These are phyloP conservation scores for Chlamydotis undulata DNA, from an alignment of 2,113 vertebrate genomes.

Conservation along the genomic window DNA sequence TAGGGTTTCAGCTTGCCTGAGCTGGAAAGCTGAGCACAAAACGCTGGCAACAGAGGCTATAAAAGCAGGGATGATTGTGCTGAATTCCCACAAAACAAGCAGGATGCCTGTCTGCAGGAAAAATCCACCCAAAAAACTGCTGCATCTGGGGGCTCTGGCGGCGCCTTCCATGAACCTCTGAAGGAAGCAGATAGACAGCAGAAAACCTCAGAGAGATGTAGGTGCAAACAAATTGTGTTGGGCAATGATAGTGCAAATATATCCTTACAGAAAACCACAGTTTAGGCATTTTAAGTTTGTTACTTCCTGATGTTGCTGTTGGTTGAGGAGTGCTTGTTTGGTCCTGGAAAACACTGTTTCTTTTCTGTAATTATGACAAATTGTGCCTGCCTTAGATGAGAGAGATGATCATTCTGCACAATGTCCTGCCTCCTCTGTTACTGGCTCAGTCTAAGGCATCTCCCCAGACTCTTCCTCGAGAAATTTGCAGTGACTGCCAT, in stretches of 20 bases:
- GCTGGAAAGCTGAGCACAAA: neutral
- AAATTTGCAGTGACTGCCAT: neutral
- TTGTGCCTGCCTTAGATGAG: neutral
- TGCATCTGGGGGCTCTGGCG: fast-evolving
- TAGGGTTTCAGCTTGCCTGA: neutral
- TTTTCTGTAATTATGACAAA: neutral
- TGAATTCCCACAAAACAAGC: neutral
- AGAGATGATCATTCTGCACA: neutral
- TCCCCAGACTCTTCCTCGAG: neutral
- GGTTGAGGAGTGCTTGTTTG: neutral
- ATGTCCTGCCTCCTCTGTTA: neutral
- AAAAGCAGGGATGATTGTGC: neutral
- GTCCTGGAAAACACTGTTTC: neutral
- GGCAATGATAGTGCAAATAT: neutral
- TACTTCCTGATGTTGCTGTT: neutral
- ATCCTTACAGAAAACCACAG: neutral
- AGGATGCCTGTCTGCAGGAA: neutral
- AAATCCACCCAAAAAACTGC: neutral
- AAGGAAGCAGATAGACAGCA: neutral
- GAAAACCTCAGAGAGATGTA: neutral
- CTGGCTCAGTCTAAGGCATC: neutral
- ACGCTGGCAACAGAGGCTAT: neutral
- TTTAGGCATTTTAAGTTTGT: neutral
- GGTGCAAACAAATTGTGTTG: neutral
- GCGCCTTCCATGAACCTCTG: neutral